Base-by-base conservation (phyloP, 2,113 vertebrate genomes). In the Micronisus gabar region DNA sequence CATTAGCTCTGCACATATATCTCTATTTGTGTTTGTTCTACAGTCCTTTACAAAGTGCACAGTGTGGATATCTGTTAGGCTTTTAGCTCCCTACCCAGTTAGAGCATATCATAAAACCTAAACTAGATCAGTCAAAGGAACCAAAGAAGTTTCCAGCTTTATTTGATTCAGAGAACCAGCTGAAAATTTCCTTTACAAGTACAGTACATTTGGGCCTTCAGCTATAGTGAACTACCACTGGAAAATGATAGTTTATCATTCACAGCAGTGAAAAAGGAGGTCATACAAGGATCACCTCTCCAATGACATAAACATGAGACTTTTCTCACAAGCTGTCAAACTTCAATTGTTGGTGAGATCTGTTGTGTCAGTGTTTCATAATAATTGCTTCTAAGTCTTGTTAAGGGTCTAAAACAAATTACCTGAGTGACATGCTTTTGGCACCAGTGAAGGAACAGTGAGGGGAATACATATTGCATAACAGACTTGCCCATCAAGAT, bases 301-400 rank as follows among this genome's bases (percentile, higher is more conserved):
- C 93, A 90, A 91, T 96, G 96, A 81, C 95, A 96, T 93, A 97
- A 96, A 97, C 95, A 97, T 81, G 71, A 95, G 93, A 96, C 94
- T 97, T 97, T 95, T 96, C 93, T 97, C 91, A 93, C 95, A 88
- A 97, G 84, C 93, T 97, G 95, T 97, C 96, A 97, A 86, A 96
- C 95, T 97, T 96, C 95, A 96, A 81, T 96, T 96, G 95, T 95
- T 97, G 97, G 91, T 95, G 95, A 97, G 95, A 93, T 97, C 93
- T 95, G 96, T 97, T 97, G 93, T 97, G 96, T 96, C 96, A 94
- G 74, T 97, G 97, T 95, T 97, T 97, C 95, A 92, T 96, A 97
- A 96, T 97, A 96, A 97, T 96, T 97, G 95, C 91, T 97, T 96
- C 91, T 97, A 96, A 97, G 91, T 96, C 96, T 94, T 96, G 94